A percentile compares a stretch with the other conserved stretches of the same genome.
These are phyloP conservation scores for Margaritifera margaritifera DNA, from an alignment of 2,888 invertebrate species.

Conservation along the genomic window DNA sequence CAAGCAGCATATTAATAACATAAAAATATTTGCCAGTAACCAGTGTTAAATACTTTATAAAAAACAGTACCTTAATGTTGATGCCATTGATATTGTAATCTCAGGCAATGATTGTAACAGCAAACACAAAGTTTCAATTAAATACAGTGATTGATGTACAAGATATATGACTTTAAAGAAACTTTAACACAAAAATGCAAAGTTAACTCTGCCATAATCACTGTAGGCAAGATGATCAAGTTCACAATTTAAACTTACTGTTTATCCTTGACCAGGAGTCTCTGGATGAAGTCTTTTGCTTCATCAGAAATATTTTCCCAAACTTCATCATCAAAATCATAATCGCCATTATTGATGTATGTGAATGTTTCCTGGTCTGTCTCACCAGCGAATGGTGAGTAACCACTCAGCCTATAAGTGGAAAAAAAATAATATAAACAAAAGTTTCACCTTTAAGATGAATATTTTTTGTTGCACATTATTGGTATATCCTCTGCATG, in stretches of 20 bases:
- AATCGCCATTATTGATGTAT: constrained; percentile 63
- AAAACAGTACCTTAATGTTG: too few species aligned
- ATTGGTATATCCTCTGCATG: background rate
- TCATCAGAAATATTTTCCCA: constrained; percentile 68
- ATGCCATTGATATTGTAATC: too few species aligned
- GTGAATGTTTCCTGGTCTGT: constrained; percentile 65
- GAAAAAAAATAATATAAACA: constrained; percentile 1
- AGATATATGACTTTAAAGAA: too few species aligned
- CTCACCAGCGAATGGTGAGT: constrained; percentile 71
- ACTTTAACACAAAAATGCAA: too few species aligned
- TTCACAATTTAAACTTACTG: constrained; percentile 54
- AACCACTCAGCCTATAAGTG: constrained; percentile 64
- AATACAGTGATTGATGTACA: too few species aligned
- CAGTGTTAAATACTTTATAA: too few species aligned
- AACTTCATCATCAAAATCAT: constrained; percentile 66
- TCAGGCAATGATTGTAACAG: too few species aligned
- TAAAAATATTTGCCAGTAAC: too few species aligned
- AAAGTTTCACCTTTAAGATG: background rate
- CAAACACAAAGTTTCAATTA: too few species aligned
- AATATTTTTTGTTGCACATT: background rate
- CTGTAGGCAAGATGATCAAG: background rate
- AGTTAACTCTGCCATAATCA: too few species aligned
- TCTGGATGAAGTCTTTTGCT: constrained; percentile 69
- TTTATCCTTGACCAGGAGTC: constrained; percentile 62
- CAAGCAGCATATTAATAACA: too few species aligned